Base-by-base conservation (phyloP, 2,888 invertebrate genomes). In the Priocnemis perturbator region DNA sequence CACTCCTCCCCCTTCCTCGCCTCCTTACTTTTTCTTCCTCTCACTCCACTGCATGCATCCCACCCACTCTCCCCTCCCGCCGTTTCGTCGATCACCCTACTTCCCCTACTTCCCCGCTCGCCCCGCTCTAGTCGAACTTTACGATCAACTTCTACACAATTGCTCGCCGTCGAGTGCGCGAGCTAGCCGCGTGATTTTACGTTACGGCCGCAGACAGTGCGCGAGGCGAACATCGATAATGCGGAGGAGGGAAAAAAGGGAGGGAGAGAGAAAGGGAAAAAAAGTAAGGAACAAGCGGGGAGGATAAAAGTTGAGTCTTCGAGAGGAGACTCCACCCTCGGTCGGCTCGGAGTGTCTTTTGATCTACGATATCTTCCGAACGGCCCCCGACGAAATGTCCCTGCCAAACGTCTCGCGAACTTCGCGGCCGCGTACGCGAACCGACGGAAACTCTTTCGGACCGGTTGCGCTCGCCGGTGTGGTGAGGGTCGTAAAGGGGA, bases 151-250 rank as follows among this genome's bases (percentile, higher is more conserved):
- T 69, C 50, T 59, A 59, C 62, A 55, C 62, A 55, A 69, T 69
- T 67, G 61, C 62, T 17, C 57, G 57, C 62, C 21, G 17, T 52
- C 59, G 59, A 67, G 37, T 37, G 37, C 37, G 37, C 37, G 37
- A 37, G 62, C 37, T 3, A 11, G 62, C 60, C 61, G 67, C 69
- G 60, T 47, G 69, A 69, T 69, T 69, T 66, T 66, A 66, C 67
- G 67, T 69, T 60, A 60, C 60, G 30, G 21, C 67, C 48, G 67
- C 47, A 37, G 63, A 37, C 23, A 59, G 2, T 14, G 17, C 11
- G 7, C 4, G 48, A 59, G 37, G 60, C 57, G 57, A 66, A 68
- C 70, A 37, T 48, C 60, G 68, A 68, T 68, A 70, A 70, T 57
- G 57, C 60, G 60, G n/a, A 23, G 17, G 59, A 62, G 26, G 26